phyloP scores from a whole-genome alignment of 2,113 vertebrate genomes.

The Progne subis region DNA sequence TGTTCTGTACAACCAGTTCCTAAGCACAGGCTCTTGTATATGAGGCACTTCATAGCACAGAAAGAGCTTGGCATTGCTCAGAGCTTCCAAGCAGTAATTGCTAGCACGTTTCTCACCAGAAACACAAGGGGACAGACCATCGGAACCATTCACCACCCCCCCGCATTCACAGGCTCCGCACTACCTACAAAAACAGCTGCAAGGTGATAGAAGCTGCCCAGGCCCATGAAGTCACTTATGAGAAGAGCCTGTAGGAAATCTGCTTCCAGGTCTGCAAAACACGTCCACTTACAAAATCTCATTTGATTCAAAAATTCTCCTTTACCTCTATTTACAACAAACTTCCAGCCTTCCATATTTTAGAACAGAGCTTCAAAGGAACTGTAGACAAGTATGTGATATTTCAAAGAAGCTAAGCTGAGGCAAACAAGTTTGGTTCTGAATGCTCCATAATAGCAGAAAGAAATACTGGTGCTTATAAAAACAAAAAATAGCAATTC shows the following conservation, averaged over 20 bases:
- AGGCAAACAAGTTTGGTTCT: neutral
- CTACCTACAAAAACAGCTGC: neutral
- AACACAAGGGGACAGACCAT: neutral
- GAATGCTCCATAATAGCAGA: neutral
- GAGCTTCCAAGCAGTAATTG: neutral
- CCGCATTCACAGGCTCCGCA: rapidly evolving
- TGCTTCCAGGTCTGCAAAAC: neutral
- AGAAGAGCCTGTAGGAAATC: neutral
- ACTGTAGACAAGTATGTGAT: neutral
- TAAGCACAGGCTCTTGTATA: neutral
- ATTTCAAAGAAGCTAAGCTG: neutral
- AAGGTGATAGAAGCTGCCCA: neutral
- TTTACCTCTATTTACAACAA: neutral
- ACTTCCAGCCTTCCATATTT: neutral
- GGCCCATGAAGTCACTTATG: neutral
- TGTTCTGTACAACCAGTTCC: neutral
- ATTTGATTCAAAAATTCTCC: neutral
- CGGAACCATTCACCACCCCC: rapidly evolving
- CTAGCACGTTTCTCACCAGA: neutral
- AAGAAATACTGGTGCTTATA: neutral
- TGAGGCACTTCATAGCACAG: neutral
- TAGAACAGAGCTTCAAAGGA: neutral
- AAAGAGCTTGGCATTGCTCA: neutral
- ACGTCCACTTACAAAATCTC: neutral
- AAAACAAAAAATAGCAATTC: neutral